A percentile compares a stretch with the other conserved stretches of the same genome.
These are phyloP conservation scores for Ooceraea biroi DNA, from an alignment of 1,140 invertebrate species.

Conservation along the genomic window DNA sequence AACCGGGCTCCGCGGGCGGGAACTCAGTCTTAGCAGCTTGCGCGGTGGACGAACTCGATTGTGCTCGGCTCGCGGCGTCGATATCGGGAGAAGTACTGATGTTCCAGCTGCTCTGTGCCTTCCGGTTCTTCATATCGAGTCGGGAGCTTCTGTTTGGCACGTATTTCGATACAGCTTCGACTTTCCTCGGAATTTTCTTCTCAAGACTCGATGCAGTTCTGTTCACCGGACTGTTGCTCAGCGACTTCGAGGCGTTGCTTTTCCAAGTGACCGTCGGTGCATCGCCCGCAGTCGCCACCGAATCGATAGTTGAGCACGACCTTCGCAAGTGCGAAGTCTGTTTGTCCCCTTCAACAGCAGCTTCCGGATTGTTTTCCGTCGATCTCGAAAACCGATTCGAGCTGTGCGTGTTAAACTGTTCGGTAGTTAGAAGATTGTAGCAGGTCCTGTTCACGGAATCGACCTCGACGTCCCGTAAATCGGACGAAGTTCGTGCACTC, in stretches of 20 bases:
- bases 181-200: neutral
- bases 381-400: constrained; percentile 44
- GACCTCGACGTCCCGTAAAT: constrained; percentile 13
- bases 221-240: constrained; percentile 79
- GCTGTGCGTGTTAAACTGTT: constrained; percentile 31
- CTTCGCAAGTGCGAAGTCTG: constrained; percentile 60
- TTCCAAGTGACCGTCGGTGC: constrained; percentile 73
- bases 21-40: constrained; percentile 37
- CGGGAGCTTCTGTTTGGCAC: constrained; percentile 68
- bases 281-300: constrained; percentile 47
- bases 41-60: constrained; percentile 15
- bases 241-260: constrained; percentile 78
- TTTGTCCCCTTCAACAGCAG: constrained; percentile 28
- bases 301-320: constrained; percentile 75
- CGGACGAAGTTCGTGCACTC: constrained; percentile 26
- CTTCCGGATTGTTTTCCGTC: constrained; percentile 1
- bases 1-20: constrained; percentile 15
- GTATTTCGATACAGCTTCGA: constrained; percentile 44
- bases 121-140: constrained; percentile 55
- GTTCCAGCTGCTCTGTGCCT: constrained; percentile 56
- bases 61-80: constrained; percentile 20
- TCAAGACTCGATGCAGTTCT: constrained; percentile 72
- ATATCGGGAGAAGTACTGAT: constrained; percentile 27
- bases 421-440: constrained; percentile 17
- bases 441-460: neutral